phyloP scores from a whole-genome alignment of 2,888 invertebrate genomes.

The Hypercompe scribonia region DNA sequence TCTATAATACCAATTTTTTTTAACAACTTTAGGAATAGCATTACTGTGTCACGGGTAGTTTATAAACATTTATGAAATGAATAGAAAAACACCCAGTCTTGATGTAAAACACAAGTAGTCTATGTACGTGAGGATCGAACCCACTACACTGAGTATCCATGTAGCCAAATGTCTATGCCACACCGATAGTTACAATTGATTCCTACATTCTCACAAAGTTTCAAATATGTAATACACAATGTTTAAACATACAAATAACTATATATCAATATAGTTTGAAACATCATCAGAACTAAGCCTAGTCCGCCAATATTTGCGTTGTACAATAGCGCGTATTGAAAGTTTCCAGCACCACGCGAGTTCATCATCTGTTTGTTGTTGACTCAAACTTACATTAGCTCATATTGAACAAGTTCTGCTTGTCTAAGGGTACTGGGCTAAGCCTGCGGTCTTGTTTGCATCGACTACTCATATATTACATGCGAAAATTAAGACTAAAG shows the following conservation, averaged over 20 bases:
- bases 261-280: constrained; percentile 8
- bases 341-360: constrained; percentile 35
- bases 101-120: no score
- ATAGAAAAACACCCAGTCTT: no score
- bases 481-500: no score
- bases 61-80: no score
- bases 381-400: constrained; percentile 51
- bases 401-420: constrained; percentile 52
- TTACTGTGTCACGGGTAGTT: no score
- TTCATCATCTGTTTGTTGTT: constrained; percentile 42
- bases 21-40: no score
- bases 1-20: no score
- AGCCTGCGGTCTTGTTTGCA: constrained; percentile 7
- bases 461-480: constrained; percentile 9
- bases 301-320: constrained; percentile 48
- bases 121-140: no score
- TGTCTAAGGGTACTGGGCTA: constrained; percentile 27
- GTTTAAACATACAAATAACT: neutral
- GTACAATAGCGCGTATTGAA: constrained; percentile 48
- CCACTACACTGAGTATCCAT: no score
- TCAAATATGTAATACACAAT: neutral
- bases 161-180: no score
- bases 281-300: constrained; percentile 37
- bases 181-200: no score
- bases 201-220: neutral